Base-by-base conservation (phyloP, 2,888 invertebrate genomes). In the Melanargia galathea region DNA sequence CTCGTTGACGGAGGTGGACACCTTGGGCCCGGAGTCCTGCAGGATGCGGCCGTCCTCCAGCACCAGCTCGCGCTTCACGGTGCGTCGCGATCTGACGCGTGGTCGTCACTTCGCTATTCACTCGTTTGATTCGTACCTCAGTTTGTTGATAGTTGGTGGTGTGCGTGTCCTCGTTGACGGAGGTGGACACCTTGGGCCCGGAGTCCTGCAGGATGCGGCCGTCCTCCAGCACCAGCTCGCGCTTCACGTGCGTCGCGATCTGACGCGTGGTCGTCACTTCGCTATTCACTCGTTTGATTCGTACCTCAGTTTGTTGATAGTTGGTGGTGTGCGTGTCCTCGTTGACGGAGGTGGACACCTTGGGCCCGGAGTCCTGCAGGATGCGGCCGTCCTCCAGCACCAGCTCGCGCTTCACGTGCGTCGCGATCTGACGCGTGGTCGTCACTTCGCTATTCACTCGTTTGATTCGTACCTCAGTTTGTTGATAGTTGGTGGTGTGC, bases 311-410 rank as follows among this genome's bases (percentile, higher is more conserved):
- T 76, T 97, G 96, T 79, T 97, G 96, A 71, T 95, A 95, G 82
- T 97, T 97, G 80, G 97, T 96, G 65, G 96, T 97, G 79, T 97
- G 96, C 52, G 96, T 96, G 81, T 97, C 97, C 89, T 97, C 97
- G 52, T 96, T 97, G 68, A 97, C 97, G 71, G 96, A 96, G 70
- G 97, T n/a, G n/a, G n/a, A n/a, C n/a, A n/a, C n/a, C n/a, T n/a
- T n/a, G n/a, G n/a, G n/a, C n/a, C 97, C 97, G 3, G 97, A 95
- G 87, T 97, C 97, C 73, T 95, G 96, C 67, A 97, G 95, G 65
- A 98, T 96, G 79, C 96, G 95, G 35, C 97, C 97, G 92, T 97
- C 97, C 92, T 97, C 97, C 71, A 97, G 92, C 69, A 97, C 94
- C 67, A 97, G 93, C 88, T 97, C 97, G 48, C 97, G 93, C 85